Evolutionary conservation across 92 coral and sea anemone genomes (phyloP), one percentile per base, ranked within the genome.

Genomic region (Parazoanthus atlanticus): DNA sequence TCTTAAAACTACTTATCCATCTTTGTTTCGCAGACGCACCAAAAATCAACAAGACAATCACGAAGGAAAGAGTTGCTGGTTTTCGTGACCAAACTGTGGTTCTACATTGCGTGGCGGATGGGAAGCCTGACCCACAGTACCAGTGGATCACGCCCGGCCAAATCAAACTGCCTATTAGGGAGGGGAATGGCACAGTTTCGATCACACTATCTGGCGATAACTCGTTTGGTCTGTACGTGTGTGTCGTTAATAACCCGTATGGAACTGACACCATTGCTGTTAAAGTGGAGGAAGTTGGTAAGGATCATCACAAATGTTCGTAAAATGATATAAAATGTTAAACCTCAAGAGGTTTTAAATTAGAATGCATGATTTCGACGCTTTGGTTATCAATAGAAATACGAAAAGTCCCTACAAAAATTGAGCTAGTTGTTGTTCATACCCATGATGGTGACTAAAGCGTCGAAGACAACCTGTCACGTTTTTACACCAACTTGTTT

Each of bases 71-170:
- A 49, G 93, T 94, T 15, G 92, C 95, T 11, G 96, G 66, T 15
- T 84, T 84, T 29, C 91, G 11, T 87, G 94, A 93, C 6, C 86
- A 31, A 91, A 90, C 17, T 66, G 86, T 88, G 12, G 74, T 73
- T 33, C 74, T 96, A 54, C 64, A 76, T 8, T 97, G 99, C 86
- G 85, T 85, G 61, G 98, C 99, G 11, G 92, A 92, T 70, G 96
- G 97, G 10, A 89, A 92, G 30, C 99, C 99, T 17, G 78, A 76
- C 46, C 99, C 99, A 12, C 90, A 92, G 78, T 97, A 94, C 85
- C 90, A 31, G 26, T 97, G 99, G 99, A 91, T 56, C 56, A 93
- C 89, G 38, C 88, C 94, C 43, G 86, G 91, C 76, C 95, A 93
- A 17, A 19, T 31, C 12, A 86, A 86, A 19, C 29, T 89, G 4